These are phyloP conservation scores for Eulemur rufifrons DNA, from an alignment of 2,113 vertebrate genomes.

Conservation along the genomic window DNA sequence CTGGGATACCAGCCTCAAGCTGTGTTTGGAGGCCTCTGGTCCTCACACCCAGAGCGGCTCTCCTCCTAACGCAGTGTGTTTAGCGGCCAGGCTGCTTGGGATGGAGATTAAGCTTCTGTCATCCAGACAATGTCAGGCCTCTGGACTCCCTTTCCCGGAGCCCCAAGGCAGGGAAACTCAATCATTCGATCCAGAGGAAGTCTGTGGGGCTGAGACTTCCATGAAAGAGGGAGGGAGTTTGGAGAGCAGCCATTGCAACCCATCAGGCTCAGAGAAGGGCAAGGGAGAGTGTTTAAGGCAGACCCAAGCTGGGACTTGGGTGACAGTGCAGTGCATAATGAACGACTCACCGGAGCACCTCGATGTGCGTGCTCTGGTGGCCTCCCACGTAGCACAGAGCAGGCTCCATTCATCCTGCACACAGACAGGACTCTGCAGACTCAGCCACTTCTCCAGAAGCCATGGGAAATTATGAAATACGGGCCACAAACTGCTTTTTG, in stretches of 20 bases:
- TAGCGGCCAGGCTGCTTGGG: not conserved
- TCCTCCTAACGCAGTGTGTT: not conserved
- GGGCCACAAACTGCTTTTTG: slow-evolving; percentile 46
- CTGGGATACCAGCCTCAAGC: too few species aligned
- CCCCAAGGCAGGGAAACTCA: not conserved
- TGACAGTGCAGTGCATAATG: not conserved
- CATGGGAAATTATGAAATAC: slow-evolving; percentile 58
- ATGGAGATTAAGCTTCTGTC: not conserved
- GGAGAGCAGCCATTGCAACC: not conserved
- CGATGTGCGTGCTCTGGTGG: not conserved
- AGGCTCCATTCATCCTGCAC: slow-evolving; percentile 56
- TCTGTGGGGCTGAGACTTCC: not conserved
- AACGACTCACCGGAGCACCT: not conserved
- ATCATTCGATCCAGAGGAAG: not conserved
- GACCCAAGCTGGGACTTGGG: not conserved
- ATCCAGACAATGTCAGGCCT: not conserved
- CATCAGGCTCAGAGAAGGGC: not conserved
- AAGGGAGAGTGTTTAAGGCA: slow-evolving; percentile 14
- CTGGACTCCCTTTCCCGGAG: not conserved
- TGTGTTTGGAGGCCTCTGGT: too few species aligned
- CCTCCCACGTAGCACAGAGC: not conserved
- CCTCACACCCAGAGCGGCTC: not conserved
- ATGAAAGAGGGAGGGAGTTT: not conserved
- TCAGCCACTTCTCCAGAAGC: slow-evolving; percentile 69
- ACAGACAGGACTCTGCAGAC: slow-evolving; percentile 63